phyloP scores from a whole-genome alignment of 2,888 invertebrate genomes.

The Drosophila bunnanda region DNA sequence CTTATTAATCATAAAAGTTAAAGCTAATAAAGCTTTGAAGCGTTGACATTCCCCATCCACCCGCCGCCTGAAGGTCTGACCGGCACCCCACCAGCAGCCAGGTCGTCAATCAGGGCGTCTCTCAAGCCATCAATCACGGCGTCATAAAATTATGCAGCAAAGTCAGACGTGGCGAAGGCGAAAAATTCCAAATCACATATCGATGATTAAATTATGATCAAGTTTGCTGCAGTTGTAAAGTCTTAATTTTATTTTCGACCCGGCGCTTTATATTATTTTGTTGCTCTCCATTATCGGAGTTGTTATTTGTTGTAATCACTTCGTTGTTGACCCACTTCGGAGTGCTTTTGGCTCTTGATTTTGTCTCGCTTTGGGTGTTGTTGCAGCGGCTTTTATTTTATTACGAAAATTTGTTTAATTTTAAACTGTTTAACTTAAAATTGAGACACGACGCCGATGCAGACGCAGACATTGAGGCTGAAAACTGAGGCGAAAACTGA shows the following conservation, averaged over 20 bases:
- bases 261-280: neutral
- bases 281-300: neutral
- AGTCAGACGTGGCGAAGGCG: slow-evolving; percentile 4
- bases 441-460: slow-evolving; percentile 62
- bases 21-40: neutral
- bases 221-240: slow-evolving; percentile 47
- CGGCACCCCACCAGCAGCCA: neutral
- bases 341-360: slow-evolving; percentile 16
- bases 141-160: slow-evolving; percentile 63
- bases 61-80: neutral
- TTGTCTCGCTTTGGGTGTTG: slow-evolving; percentile 42
- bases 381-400: slow-evolving; percentile 65
- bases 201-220: slow-evolving; percentile 67
- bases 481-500: slow-evolving; percentile 18
- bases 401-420: slow-evolving; percentile 78
- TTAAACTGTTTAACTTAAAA: slow-evolving; percentile 78
- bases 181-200: slow-evolving; percentile 36
- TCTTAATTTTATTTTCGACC: slow-evolving; percentile 17
- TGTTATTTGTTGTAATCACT: slow-evolving; percentile 22
- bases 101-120: slow-evolving; percentile 28
- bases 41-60: neutral
- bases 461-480: slow-evolving; percentile 11
- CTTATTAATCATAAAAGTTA: neutral
- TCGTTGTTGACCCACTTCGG: slow-evolving; percentile 31
- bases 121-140: slow-evolving; percentile 29